phyloP scores from a whole-genome alignment of 2,888 invertebrate species.

The Drosophila algonquin region DNA sequence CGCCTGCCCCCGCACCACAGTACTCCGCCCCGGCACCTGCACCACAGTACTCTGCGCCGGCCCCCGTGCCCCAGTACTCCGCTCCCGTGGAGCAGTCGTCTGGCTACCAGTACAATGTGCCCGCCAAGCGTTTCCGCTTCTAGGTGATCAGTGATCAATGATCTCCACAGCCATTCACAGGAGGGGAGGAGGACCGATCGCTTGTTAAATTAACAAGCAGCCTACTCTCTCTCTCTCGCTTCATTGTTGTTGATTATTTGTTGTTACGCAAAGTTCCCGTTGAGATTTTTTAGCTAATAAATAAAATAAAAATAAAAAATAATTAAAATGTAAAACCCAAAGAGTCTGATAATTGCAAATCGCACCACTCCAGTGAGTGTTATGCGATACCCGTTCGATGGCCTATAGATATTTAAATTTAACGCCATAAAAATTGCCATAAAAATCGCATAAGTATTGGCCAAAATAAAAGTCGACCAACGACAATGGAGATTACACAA shows the following conservation, averaged over 20 bases:
- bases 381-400: slow-evolving; percentile 3
- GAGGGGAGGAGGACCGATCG: slow-evolving; percentile 8
- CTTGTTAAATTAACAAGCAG: slow-evolving; percentile 73
- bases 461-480: not conserved
- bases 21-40: slow-evolving; percentile 46
- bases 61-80: slow-evolving; percentile 19
- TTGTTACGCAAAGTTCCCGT: slow-evolving; percentile 74
- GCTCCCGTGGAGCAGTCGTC: slow-evolving; percentile 33
- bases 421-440: slow-evolving; percentile 26
- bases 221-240: slow-evolving; percentile 14
- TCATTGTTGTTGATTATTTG: slow-evolving; percentile 72
- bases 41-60: slow-evolving; percentile 40
- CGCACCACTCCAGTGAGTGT: not conserved
- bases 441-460: slow-evolving; percentile 16
- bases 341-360: slow-evolving; percentile 26
- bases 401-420: slow-evolving; percentile 26
- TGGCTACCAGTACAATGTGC: slow-evolving; percentile 70
- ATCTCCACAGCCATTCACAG: slow-evolving; percentile 29
- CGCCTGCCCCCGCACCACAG: slow-evolving; percentile 51
- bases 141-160: slow-evolving; percentile 32
- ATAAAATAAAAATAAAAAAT: slow-evolving; percentile 43
- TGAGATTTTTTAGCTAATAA: slow-evolving; percentile 72
- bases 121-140: slow-evolving; percentile 75
- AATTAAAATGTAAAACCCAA: slow-evolving; percentile 26
- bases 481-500: slow-evolving; percentile 19